Evolutionary conservation across 2,888 invertebrate genomes (phyloP).

Genomic region (Epinotia brunnichana): DNA sequence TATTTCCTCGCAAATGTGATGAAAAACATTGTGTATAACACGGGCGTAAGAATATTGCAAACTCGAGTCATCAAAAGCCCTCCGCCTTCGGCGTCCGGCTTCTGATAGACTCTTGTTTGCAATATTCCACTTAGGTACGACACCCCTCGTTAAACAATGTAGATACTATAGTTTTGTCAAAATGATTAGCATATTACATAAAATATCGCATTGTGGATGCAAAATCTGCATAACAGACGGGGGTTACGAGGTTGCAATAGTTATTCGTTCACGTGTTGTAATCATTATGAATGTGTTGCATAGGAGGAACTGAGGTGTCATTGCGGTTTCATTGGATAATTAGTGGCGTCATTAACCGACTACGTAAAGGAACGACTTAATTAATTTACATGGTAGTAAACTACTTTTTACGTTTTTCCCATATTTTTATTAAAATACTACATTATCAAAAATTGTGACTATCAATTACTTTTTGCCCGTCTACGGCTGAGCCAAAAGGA

Average conservation of each 20-base stretch:
- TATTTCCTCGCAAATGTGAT: no score
- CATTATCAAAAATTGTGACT: neutral
- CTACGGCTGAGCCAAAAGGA: no score
- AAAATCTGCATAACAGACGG: constrained; percentile 7
- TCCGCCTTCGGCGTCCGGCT: no score
- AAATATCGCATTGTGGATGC: neutral
- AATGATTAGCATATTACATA: no score
- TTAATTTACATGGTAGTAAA: neutral
- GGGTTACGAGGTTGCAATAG: neutral
- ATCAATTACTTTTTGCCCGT: no score
- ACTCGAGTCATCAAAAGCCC: no score
- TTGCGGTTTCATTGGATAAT: constrained; percentile 27
- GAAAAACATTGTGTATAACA: no score
- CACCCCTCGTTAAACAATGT: no score
- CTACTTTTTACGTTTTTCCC: neutral
- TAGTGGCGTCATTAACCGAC: constrained; percentile 25
- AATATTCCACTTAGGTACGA: no score
- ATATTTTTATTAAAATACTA: neutral
- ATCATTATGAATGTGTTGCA: constrained; percentile 36
- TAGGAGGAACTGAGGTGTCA: constrained; percentile 31
- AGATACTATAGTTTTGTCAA: no score
- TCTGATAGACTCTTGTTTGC: no score
- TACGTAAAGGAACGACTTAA: constrained; percentile 13
- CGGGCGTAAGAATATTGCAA: no score
- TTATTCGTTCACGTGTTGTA: constrained; percentile 16